These are phyloP conservation scores for Huso huso DNA, from an alignment of 2,797 vertebrate genomes.

Conservation along the genomic window DNA sequence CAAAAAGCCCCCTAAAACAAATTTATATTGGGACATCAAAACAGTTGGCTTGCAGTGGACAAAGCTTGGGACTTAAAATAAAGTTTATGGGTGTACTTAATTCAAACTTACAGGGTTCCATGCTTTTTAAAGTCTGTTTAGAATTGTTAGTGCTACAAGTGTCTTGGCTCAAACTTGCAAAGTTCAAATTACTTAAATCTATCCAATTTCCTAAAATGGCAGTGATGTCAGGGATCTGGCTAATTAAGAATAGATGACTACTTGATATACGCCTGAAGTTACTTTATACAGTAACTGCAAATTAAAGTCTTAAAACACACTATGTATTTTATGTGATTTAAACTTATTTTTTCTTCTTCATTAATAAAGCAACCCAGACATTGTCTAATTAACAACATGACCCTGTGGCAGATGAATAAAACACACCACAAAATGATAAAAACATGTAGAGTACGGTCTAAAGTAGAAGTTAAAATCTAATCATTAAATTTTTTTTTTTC, in stretches of 20 bases:
- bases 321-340: slow-evolving; percentile 23
- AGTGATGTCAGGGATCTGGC: slow-evolving; percentile 34
- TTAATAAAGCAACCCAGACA: slow-evolving; percentile 25
- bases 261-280: slow-evolving; percentile 18
- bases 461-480: too few species aligned
- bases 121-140: slow-evolving; percentile 27
- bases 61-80: slow-evolving; percentile 54
- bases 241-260: slow-evolving; percentile 26
- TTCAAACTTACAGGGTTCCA: slow-evolving; percentile 47
- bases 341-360: slow-evolving; percentile 16
- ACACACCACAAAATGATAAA: slow-evolving; percentile 26
- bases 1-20: slow-evolving; percentile 39
- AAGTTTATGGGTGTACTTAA: slow-evolving; percentile 52
- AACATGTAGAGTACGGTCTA: slow-evolving; percentile 5
- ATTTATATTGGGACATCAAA: slow-evolving; percentile 49
- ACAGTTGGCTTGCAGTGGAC: slow-evolving; percentile 42
- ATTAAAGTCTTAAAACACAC: slow-evolving; percentile 19
- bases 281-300: slow-evolving; percentile 19
- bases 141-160: slow-evolving; percentile 37
- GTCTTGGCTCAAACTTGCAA: slow-evolving; percentile 37
- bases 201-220: slow-evolving; percentile 30
- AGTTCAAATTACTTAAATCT: slow-evolving; percentile 29
- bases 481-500: too few species aligned
- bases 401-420: slow-evolving; percentile 26
- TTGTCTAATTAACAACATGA: slow-evolving; percentile 33